phyloP scores from a whole-genome alignment of 2,113 vertebrate species.

The Nothocercus julius region DNA sequence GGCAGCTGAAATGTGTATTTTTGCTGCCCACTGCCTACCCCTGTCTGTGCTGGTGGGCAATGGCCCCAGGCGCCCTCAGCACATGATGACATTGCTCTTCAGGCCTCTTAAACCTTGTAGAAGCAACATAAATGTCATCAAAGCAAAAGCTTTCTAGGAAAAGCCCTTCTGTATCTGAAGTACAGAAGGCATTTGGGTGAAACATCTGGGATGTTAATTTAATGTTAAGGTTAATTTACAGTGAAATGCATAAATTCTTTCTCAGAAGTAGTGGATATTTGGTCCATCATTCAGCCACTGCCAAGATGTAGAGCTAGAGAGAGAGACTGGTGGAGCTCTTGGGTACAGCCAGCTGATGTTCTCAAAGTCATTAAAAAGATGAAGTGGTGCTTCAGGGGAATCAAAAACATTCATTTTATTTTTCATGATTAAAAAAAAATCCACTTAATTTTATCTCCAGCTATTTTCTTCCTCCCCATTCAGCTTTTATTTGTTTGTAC shows the following conservation, averaged over 20 bases:
- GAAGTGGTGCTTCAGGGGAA: too few relatives aligned
- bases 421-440: not conserved
- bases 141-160: not conserved
- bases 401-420: not conserved
- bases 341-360: too few relatives aligned
- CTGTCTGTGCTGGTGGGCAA: not conserved
- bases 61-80: fast-evolving
- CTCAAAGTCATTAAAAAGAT: too few relatives aligned
- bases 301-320: too few relatives aligned
- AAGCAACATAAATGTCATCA: not conserved
- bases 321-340: too few relatives aligned
- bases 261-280: not conserved
- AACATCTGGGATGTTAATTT: not conserved
- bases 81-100: not conserved
- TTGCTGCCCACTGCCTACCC: not conserved
- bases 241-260: too few relatives aligned
- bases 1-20: not conserved
- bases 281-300: not conserved
- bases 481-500: not conserved
- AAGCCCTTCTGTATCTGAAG: not conserved
- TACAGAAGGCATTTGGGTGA: not conserved
- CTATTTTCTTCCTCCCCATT: not conserved
- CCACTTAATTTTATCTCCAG: not conserved
- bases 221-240: not conserved
- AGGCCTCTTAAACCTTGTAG: not conserved